Percentiles rank a stretch among this genome's conserved stretches.
phyloP scores from a whole-genome alignment of 2,797 vertebrate species.

The Lophius americanus region DNA sequence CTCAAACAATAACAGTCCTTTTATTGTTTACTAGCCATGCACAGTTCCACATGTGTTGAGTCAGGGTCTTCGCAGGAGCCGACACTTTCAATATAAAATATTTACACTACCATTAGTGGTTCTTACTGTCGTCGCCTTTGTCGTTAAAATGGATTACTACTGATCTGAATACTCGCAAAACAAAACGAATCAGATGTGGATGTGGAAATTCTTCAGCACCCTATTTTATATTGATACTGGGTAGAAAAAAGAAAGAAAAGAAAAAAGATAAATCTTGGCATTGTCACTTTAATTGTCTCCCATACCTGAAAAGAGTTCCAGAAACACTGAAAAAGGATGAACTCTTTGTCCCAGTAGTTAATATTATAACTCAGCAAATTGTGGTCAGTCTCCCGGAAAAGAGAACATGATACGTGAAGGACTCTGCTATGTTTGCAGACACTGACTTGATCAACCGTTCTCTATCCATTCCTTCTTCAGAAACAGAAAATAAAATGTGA shows the following conservation, averaged over 20 bases:
- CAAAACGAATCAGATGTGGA: conserved; percentile 51
- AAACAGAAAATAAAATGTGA: conserved; percentile 17
- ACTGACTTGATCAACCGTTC: conserved; percentile 46
- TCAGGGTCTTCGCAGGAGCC: conserved; percentile 74
- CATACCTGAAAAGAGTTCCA: conserved; percentile 45
- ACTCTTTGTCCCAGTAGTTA: conserved; percentile 32
- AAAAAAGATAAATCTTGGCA: conserved; percentile 58
- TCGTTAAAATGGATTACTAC: conserved; percentile 51
- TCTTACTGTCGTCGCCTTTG: conserved; percentile 38
- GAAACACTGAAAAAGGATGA: conserved; percentile 64
- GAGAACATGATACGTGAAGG: conserved; percentile 63
- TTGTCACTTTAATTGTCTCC: conserved; percentile 57
- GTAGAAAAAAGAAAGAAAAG: conserved; percentile 34
- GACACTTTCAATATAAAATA: conserved; percentile 80
- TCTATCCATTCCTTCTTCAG: conserved; percentile 48
- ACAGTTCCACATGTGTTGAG: conserved; percentile 68
- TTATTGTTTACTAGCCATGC: conserved; percentile 75
- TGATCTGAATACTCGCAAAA: conserved; percentile 68
- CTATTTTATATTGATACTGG: conserved; percentile 38
- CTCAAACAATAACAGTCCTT: conserved; percentile 70
- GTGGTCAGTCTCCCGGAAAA: conserved; percentile 49
- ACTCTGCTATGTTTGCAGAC: conserved; percentile 51
- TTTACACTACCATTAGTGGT: conserved; percentile 73
- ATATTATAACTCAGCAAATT: conserved; percentile 53
- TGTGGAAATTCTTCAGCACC: conserved; percentile 27